Conservation (phyloP, 2,888 invertebrate species). For the Galeopsomyia nigrocyanea region DNA sequence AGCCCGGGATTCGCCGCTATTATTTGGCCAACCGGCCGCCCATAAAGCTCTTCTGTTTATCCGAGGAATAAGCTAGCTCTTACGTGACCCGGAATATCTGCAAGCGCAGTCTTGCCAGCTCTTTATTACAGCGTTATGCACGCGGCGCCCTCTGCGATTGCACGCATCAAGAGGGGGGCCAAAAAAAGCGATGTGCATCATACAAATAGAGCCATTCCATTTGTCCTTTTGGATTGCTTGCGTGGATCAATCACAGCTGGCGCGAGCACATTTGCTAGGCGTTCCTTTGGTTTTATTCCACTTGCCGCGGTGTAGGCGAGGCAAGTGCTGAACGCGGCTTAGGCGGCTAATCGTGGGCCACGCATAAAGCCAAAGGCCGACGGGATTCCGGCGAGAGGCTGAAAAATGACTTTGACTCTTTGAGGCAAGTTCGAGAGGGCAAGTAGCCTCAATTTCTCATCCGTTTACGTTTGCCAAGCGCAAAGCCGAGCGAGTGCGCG, state of each 20-base stretch:
- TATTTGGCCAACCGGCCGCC: neutral
- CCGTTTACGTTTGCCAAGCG: constrained; percentile 25
- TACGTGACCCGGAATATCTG: constrained; percentile 31
- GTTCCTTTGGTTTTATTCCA: too few relatives aligned
- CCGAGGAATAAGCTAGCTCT: constrained; percentile 30
- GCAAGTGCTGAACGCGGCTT: neutral
- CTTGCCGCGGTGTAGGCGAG: too few relatives aligned
- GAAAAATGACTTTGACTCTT: constrained; percentile 43
- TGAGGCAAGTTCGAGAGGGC: constrained; percentile 23
- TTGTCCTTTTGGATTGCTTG: neutral
- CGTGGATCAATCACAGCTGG: neutral
- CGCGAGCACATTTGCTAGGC: too few relatives aligned
- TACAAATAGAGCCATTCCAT: neutral
- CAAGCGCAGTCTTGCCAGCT: neutral
- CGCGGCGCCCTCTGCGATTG: too few relatives aligned
- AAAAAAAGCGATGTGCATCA: too few relatives aligned
- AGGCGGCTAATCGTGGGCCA: neutral
- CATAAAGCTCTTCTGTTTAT: constrained; percentile 5
- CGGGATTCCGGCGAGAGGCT: constrained; percentile 21
- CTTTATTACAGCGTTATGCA: too few relatives aligned
- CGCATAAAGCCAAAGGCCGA: constrained; percentile 5
- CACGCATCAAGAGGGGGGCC: too few relatives aligned
- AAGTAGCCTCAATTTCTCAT: constrained; percentile 45
- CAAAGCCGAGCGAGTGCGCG: neutral
- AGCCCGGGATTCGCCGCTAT: neutral